These are phyloP conservation scores for Harpalus rufipes DNA, from an alignment of 2,888 invertebrate genomes.

Conservation along the genomic window DNA sequence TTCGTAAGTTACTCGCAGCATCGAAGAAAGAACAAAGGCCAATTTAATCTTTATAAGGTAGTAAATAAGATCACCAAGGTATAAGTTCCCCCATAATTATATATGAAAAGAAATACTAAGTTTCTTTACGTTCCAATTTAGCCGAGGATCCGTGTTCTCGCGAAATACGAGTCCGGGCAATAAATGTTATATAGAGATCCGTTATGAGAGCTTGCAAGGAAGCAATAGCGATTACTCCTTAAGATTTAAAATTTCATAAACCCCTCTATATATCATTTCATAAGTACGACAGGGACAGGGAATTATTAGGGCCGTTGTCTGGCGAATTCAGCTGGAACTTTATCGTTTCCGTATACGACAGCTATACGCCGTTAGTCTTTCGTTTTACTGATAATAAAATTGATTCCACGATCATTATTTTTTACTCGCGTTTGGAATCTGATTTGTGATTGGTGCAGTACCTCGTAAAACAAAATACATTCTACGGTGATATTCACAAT, in stretches of 20 bases:
- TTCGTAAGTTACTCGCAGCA: not conserved
- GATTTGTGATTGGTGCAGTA: slow-evolving; percentile 43
- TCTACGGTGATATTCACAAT: slow-evolving; percentile 1
- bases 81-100: slow-evolving; percentile 50
- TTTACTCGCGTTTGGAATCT: slow-evolving; percentile 40
- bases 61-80: slow-evolving; percentile 37
- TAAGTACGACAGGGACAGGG: slow-evolving; percentile 64
- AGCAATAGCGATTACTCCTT: slow-evolving; percentile 67
- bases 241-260: slow-evolving; percentile 67
- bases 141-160: slow-evolving; percentile 48
- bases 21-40: slow-evolving; percentile 28
- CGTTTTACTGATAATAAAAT: slow-evolving; percentile 57
- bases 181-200: slow-evolving; percentile 67
- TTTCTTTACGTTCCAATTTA: slow-evolving; percentile 60
- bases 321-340: slow-evolving; percentile 48
- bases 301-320: slow-evolving; percentile 61
- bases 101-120: slow-evolving; percentile 57
- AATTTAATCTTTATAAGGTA: slow-evolving; percentile 47
- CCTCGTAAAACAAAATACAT: slow-evolving; percentile 23
- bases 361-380: slow-evolving; percentile 52
- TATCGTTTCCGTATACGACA: slow-evolving; percentile 64
- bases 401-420: slow-evolving; percentile 57
- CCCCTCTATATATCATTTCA: slow-evolving; percentile 64
- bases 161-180: slow-evolving; percentile 48
- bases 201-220: slow-evolving; percentile 55